Conservation (phyloP, 2,113 vertebrate species). For the Pangasianodon gigas region DNA sequence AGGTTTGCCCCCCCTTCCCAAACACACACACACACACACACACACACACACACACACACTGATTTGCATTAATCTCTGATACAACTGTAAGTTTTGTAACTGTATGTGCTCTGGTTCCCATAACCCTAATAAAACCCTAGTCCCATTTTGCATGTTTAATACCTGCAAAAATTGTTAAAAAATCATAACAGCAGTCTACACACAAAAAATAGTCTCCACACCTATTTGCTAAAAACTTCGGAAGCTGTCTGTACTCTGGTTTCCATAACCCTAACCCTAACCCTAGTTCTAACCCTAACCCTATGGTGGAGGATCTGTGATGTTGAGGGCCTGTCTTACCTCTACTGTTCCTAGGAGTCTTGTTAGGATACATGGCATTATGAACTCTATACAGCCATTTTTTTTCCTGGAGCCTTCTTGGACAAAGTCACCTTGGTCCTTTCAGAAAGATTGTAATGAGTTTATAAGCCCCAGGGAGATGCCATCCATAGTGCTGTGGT, state of each 20-base stretch:
- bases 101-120: background rate
- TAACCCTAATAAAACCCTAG: background rate
- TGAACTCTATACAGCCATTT: background rate
- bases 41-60: too few relatives aligned
- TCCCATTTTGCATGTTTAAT: background rate
- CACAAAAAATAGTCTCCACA: background rate
- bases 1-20: background rate
- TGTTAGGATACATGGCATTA: background rate
- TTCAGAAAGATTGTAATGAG: background rate
- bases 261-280: background rate
- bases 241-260: background rate
- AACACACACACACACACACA: background rate
- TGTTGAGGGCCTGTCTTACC: background rate
- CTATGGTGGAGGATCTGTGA: background rate
- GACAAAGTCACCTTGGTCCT: constrained; percentile 4
- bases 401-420: background rate
- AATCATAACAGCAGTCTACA: background rate
- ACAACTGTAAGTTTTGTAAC: background rate
- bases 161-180: background rate
- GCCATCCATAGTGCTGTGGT: constrained; percentile 1
- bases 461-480: background rate
- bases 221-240: background rate
- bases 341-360: background rate
- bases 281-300: background rate
- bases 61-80: too few relatives aligned